phyloP scores from a whole-genome alignment of 92 coral and sea anemone genomes.

The Isaurus tuberculatus region DNA sequence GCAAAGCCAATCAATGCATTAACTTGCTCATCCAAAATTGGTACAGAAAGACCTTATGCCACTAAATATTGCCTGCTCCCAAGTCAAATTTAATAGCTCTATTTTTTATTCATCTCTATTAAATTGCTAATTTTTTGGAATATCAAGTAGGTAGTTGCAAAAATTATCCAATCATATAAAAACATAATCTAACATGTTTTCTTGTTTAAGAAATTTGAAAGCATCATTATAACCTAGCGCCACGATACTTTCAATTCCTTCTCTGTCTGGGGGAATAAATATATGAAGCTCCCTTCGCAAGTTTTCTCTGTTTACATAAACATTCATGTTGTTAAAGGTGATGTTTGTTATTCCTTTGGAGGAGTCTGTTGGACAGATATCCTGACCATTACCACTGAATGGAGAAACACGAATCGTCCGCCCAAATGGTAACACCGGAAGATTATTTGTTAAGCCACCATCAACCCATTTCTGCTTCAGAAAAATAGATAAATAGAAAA shows the following conservation, averaged over 20 bases:
- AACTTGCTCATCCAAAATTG: no score
- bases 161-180: constrained; percentile 28
- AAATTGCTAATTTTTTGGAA: background rate
- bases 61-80: no score
- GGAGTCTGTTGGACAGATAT: constrained; percentile 87
- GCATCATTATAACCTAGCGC: constrained; percentile 81
- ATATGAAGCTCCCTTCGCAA: constrained; percentile 85
- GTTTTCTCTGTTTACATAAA: constrained; percentile 82
- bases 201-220: constrained; percentile 63
- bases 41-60: no score
- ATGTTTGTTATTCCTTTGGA: constrained; percentile 75
- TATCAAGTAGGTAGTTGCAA: background rate
- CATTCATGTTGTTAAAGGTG: constrained; percentile 81
- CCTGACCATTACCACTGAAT: constrained; percentile 84
- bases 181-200: constrained; percentile 62
- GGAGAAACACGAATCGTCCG: constrained; percentile 89
- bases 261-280: constrained; percentile 84
- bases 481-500: constrained; percentile 29
- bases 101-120: background rate
- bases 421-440: constrained; percentile 84
- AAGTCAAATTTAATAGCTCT: no score
- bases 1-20: no score
- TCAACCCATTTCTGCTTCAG: constrained; percentile 88
- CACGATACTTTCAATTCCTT: constrained; percentile 81
- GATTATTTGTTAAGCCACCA: constrained; percentile 94